Base-by-base conservation (phyloP, 2,113 vertebrate species). In the Spea multiplicata region DNA sequence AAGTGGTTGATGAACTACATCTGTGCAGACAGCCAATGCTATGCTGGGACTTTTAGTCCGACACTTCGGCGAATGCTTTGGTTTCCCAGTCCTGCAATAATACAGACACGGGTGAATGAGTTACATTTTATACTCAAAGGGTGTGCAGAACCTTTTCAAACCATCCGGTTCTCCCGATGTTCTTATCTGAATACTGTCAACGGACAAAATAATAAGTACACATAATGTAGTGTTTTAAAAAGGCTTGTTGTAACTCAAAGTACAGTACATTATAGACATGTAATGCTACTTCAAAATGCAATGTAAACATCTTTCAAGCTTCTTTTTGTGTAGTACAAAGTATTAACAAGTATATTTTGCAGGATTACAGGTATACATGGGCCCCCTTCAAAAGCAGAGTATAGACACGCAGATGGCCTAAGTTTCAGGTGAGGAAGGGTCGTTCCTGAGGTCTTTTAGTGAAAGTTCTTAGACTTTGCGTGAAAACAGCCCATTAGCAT, bases 361-460 rank as follows among this genome's bases (percentile, higher is more conserved):
- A 64, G 61, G 6, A 50, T 10, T 50, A 47, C 5, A 5, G 12
- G 68, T 57, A 66, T 17, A 66, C 48, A 73, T 12, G 44, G 4
- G n/a, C 44, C 70, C 45, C 52, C 52, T 16, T 67, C 14, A 16
- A 44, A 73, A 55, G 13, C 69, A 9, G 10, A 66, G 5, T 55
- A 52, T 50, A 14, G 16, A 68, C n/a, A 1, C 48, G 16, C 44
- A 44, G 44, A 59, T n/a, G 45, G 73, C 49, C 49, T 30, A 53
- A 16, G 53, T 17, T 16, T 57, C 44, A 48, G 13, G 44, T 49
- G 45, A 71, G 44, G 48, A 59, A 55, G 50, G 77, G 52, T 80
- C 61, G 64, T 80, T 80, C 77, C 77, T 80, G 77, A 80, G 77
- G 57, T 80, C 48, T 73, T 49, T 5, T 17, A 61, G n/a, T 46